Evolutionary conservation across 2,888 invertebrate species (phyloP).

Genomic region (Hydropsyche betteni): DNA sequence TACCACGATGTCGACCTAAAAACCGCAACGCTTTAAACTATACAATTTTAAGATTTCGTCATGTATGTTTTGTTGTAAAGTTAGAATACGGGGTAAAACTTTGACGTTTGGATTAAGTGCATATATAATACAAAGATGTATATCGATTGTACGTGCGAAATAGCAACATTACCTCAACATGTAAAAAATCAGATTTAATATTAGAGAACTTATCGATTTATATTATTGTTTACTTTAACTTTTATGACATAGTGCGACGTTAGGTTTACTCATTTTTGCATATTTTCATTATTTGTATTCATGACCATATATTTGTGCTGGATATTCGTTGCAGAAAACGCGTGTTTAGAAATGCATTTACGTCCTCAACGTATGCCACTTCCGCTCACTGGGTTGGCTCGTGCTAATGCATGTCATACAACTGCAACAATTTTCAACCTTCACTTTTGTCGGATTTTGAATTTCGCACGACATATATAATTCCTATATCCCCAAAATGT

Average conservation of each 20-base stretch:
- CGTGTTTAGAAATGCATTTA: not conserved
- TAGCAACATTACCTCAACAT: not conserved
- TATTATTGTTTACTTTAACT: not conserved
- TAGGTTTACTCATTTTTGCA: not conserved
- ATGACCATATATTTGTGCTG: not conserved
- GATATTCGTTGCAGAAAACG: not conserved
- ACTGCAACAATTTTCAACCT: not conserved
- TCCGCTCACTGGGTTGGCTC: conserved; percentile 1
- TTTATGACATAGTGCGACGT: not conserved
- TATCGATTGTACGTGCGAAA: no score
- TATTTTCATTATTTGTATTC: not conserved
- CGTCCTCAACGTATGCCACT: not conserved
- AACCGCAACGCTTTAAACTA: not conserved
- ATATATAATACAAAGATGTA: not conserved
- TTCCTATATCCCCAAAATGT: no score
- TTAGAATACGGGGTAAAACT: not conserved
- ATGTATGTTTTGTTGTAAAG: not conserved
- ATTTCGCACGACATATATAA: no score
- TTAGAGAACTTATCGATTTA: not conserved
- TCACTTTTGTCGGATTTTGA: no score
- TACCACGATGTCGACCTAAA: not conserved
- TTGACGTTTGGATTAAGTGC: not conserved
- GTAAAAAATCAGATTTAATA: not conserved
- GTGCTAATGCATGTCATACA: not conserved
- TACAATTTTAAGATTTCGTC: not conserved